Base-by-base conservation (phyloP, 2,888 invertebrate species). In the Anodontia alba region DNA sequence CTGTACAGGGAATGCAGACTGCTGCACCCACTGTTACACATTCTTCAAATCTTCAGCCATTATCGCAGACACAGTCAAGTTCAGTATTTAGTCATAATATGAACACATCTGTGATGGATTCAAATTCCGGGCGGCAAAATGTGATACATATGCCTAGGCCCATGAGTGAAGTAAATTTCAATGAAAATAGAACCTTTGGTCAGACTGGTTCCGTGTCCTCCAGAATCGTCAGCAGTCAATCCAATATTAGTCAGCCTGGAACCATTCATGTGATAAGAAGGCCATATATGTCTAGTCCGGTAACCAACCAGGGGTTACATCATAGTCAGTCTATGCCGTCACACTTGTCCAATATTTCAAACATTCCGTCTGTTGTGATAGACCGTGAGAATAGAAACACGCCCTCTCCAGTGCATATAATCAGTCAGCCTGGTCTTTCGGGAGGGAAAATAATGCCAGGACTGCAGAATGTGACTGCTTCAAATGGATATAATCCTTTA, bases 361-460 rank as follows among this genome's bases (percentile, higher is more conserved):
- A 76, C 73, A 70, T 85, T 71, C 78, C 80, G 23, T 78, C 66
- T 20, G 80, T 73, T 57, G 20, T 87, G 31, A 66, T 74, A 33
- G 76, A 81, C 29, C 72, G 75, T 38, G 69, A 80, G 29, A 74
- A 81, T n/a, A 71, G 81, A 23, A 70, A 70, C 38, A 83, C 85
- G 8, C 80, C 78, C 31, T 81, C 86, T 20, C 80, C 86, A 7
- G 69, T 90, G 33, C 88, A 88, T 42, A 69, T 88, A 51, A 62
- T 89, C 31, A 87, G 76, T 73, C 86, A 86, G 70, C 46, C 83
- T 7, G 83, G 86, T 15, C 68, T 87, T 38, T 42, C 84, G 1
- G 87, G 84, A 33, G 81, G 88, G 31, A 87, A 89, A 68, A 42
- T 87, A 17, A 83, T 84, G 77, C 74, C 81, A 7, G 62, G 62